These are phyloP conservation scores for Macrocentrus cingulum DNA, from an alignment of 1,140 invertebrate genomes.

Conservation along the genomic window DNA sequence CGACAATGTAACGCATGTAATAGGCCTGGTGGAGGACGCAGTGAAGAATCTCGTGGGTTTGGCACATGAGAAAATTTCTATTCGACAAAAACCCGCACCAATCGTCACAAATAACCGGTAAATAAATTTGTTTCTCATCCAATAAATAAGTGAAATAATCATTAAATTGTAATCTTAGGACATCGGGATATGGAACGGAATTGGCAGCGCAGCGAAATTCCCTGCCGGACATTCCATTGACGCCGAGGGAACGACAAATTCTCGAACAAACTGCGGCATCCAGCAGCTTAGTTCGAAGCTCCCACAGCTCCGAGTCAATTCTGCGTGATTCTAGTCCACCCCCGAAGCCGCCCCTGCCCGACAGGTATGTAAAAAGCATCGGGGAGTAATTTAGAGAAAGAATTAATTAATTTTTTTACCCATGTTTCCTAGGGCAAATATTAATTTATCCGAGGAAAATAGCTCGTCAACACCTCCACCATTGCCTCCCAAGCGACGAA, in stretches of 20 bases:
- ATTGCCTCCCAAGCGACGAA: conserved; percentile 73
- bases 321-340: conserved; percentile 71
- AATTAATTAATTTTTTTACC: no score
- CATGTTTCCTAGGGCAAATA: conserved; percentile 43
- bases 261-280: conserved; percentile 65
- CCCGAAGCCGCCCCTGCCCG: conserved; percentile 84
- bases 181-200: conserved; percentile 53
- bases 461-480: conserved; percentile 63
- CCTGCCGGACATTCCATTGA: conserved; percentile 79
- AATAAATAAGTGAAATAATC: no score
- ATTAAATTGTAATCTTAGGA: conserved; percentile 36
- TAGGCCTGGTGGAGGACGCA: conserved; percentile 76
- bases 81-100: conserved; percentile 57
- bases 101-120: conserved; percentile 54
- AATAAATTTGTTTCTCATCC: conserved; percentile 1
- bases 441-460: conserved; percentile 51
- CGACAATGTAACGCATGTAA: conserved; percentile 77
- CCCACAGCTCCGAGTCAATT: conserved; percentile 76
- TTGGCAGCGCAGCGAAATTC: conserved; percentile 65
- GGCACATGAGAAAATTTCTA: conserved; percentile 68
- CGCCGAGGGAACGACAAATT: conserved; percentile 72
- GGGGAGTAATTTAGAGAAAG: background rate
- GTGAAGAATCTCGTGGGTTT: conserved; percentile 72
- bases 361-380: conserved; percentile 58
- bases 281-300: conserved; percentile 63